Evolutionary conservation across 1,140 invertebrate genomes (phyloP).

Genomic region (Caerostris darwini): DNA sequence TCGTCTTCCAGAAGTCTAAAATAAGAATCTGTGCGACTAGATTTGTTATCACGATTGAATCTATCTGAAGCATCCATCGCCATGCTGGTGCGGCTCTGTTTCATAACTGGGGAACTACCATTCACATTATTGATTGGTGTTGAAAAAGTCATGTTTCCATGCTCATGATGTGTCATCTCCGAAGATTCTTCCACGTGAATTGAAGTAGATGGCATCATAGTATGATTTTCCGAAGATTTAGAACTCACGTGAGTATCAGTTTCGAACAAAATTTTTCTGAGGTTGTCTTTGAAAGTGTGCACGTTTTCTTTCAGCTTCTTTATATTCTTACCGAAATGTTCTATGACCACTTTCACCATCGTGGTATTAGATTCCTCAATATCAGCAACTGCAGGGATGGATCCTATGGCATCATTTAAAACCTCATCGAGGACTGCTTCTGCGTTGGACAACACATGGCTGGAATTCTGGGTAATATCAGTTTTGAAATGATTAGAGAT

Average conservation of each 20-base stretch:
- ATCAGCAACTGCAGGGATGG: too few relatives aligned
- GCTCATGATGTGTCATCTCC: neutral
- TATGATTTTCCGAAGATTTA: neutral
- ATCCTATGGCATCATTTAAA: neutral
- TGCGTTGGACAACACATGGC: neutral
- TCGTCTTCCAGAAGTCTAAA: neutral
- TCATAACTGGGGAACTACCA: neutral
- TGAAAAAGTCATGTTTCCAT: neutral
- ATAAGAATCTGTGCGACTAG: neutral
- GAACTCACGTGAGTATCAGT: neutral
- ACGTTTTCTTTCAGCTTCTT: constrained; percentile 67
- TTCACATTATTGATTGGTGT: neutral
- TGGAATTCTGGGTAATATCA: neutral
- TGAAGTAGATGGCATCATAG: neutral
- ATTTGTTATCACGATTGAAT: neutral
- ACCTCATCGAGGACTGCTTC: neutral
- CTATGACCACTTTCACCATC: constrained; percentile 4
- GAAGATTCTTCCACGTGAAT: neutral
- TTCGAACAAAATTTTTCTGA: constrained; percentile 67
- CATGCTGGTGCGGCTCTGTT: neutral
- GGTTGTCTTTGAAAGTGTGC: constrained; percentile 55
- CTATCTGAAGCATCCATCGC: neutral
- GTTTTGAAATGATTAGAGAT: neutral
- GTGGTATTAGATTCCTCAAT: neutral
- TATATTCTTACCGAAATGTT: constrained; percentile 50